Evolutionary conservation across 2,113 vertebrate genomes (phyloP).

Genomic region (Brachyistius frenatus): DNA sequence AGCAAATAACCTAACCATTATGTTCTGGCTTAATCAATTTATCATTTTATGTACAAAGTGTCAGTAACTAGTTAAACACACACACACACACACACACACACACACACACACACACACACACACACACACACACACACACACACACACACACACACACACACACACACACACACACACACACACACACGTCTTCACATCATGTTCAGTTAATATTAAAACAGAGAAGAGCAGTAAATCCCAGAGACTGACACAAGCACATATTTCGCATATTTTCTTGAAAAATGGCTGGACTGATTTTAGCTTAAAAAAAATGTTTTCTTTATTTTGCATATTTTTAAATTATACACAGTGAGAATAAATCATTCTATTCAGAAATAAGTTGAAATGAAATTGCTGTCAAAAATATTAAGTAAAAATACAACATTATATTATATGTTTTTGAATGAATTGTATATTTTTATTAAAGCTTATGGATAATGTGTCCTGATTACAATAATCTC

Average conservation of each 20-base stretch:
- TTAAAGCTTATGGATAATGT: slow-evolving; percentile 21
- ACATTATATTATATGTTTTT: too few species aligned
- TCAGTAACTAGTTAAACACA: too few species aligned
- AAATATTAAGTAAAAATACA: neutral
- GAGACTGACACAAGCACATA: neutral
- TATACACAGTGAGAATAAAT: neutral
- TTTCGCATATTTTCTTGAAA: too few species aligned
- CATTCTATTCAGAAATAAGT: neutral
- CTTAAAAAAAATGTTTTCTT: neutral
- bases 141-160: too few species aligned
- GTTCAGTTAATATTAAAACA: neutral
- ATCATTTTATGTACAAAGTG: too few species aligned
- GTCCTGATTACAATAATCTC: slow-evolving; percentile 3
- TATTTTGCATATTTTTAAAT: neutral
- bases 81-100: too few species aligned
- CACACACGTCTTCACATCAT: neutral
- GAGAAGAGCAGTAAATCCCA: neutral
- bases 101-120: too few species aligned
- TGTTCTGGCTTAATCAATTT: neutral
- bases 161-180: too few species aligned
- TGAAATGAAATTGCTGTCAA: neutral
- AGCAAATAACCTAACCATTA: neutral
- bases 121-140: too few species aligned
- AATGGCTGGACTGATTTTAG: neutral
- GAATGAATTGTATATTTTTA: neutral